Conservation (phyloP, 2,888 invertebrate species). For the Eupithecia dodoneata region DNA sequence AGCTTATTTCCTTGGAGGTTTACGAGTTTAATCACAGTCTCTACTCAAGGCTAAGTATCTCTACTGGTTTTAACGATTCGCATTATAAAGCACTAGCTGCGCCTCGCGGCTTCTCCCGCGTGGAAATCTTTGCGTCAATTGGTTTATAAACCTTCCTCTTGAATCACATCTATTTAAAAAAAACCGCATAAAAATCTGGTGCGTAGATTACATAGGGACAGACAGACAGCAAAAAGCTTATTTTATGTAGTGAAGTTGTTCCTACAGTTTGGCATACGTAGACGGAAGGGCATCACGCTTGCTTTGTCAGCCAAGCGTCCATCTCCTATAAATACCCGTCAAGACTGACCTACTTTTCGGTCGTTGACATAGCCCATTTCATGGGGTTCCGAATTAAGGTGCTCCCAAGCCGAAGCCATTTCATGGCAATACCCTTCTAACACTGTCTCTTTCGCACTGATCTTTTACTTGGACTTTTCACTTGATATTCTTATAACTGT, state of each 20-base stretch:
- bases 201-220: too few species aligned
- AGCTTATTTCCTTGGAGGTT: not conserved
- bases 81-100: not conserved
- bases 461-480: slow-evolving; percentile 10
- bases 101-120: too few species aligned
- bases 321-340: slow-evolving; percentile 58
- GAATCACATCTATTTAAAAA: too few species aligned
- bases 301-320: slow-evolving; percentile 55
- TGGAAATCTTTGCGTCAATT: too few species aligned
- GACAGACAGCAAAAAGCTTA: too few species aligned
- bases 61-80: not conserved
- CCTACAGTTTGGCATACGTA: slow-evolving; percentile 23
- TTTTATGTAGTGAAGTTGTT: too few species aligned
- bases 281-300: slow-evolving; percentile 38
- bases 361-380: slow-evolving; percentile 56
- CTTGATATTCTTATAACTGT: not conserved
- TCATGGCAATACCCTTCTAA: slow-evolving; percentile 22
- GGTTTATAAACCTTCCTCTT: too few species aligned
- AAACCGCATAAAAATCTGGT: too few species aligned
- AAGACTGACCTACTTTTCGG: slow-evolving; percentile 63
- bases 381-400: slow-evolving; percentile 49
- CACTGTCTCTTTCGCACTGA: slow-evolving; percentile 13
- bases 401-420: slow-evolving; percentile 33
- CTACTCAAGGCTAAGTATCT: not conserved
- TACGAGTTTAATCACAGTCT: not conserved